These are phyloP conservation scores for Pollenia labialis DNA, from an alignment of 2,888 invertebrate species.

Conservation along the genomic window DNA sequence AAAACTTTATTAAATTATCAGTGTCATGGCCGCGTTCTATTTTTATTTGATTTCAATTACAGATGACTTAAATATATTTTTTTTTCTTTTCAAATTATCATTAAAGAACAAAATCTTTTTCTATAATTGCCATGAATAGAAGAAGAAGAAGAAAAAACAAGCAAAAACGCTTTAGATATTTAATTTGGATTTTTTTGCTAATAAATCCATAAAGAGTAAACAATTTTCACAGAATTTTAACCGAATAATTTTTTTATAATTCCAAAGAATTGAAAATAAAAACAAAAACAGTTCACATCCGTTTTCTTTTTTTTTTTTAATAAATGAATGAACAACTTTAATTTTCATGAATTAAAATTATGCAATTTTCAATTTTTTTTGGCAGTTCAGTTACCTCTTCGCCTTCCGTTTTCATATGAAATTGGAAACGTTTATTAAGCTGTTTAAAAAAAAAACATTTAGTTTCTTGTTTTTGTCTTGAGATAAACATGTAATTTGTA, in stretches of 20 bases:
- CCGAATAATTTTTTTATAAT: background rate
- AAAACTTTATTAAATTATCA: too few relatives aligned
- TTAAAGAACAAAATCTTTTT: too few relatives aligned
- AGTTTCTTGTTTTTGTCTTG: background rate
- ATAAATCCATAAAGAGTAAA: too few relatives aligned
- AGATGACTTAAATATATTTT: too few relatives aligned
- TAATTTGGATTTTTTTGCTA: too few relatives aligned
- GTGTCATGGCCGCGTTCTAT: too few relatives aligned
- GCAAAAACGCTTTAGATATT: too few relatives aligned
- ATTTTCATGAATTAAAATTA: constrained; percentile 23
- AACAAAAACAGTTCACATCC: background rate
- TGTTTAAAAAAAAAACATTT: constrained; percentile 1
- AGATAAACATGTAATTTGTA: constrained; percentile 42
- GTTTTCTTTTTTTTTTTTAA: background rate
- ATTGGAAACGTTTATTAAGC: constrained; percentile 33
- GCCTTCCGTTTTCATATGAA: constrained; percentile 15
- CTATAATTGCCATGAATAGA: too few relatives aligned
- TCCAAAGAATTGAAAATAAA: background rate
- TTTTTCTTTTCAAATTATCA: too few relatives aligned
- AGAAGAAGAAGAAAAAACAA: too few relatives aligned
- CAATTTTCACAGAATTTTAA: background rate
- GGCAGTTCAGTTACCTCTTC: constrained; percentile 36
- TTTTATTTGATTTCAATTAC: too few relatives aligned
- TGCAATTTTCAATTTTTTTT: constrained; percentile 33
- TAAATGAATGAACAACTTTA: constrained; percentile 14